phyloP scores from a whole-genome alignment of 2,113 vertebrate genomes.

The Aptenodytes patagonicus region DNA sequence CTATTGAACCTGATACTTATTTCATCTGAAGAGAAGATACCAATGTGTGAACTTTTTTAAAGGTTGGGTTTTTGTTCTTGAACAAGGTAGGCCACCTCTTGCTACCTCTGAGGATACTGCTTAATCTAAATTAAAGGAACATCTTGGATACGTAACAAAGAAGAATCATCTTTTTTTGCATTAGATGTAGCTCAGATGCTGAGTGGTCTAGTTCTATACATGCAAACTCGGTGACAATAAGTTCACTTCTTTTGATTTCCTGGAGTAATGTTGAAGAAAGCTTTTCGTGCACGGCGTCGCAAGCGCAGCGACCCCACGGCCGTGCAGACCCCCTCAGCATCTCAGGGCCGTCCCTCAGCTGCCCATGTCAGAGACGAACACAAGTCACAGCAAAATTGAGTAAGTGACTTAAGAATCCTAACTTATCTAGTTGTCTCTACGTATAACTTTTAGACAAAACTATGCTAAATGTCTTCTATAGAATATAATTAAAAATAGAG shows the following conservation, averaged over 20 bases:
- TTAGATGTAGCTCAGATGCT: background rate
- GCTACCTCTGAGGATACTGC: no score
- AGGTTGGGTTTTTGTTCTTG: background rate
- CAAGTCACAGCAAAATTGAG: background rate
- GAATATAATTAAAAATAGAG: background rate
- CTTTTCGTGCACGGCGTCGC: fast-evolving
- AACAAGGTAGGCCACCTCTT: background rate
- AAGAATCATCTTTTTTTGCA: background rate
- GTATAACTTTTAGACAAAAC: background rate
- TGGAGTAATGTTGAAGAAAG: background rate
- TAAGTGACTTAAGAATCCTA: background rate
- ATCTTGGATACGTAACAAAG: background rate
- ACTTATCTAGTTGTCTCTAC: background rate
- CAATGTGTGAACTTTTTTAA: background rate
- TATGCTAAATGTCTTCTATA: background rate
- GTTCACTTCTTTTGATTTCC: background rate
- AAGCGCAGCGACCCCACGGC: fast-evolving
- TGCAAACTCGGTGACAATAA: no score
- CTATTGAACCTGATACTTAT: background rate
- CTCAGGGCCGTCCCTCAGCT: background rate
- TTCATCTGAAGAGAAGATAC: background rate
- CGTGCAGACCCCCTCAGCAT: background rate
- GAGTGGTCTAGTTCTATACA: no score
- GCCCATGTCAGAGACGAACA: fast-evolving
- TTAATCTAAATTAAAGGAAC: background rate